Base-by-base conservation (phyloP, 2,888 invertebrate genomes). In the Lepas anatifera region DNA sequence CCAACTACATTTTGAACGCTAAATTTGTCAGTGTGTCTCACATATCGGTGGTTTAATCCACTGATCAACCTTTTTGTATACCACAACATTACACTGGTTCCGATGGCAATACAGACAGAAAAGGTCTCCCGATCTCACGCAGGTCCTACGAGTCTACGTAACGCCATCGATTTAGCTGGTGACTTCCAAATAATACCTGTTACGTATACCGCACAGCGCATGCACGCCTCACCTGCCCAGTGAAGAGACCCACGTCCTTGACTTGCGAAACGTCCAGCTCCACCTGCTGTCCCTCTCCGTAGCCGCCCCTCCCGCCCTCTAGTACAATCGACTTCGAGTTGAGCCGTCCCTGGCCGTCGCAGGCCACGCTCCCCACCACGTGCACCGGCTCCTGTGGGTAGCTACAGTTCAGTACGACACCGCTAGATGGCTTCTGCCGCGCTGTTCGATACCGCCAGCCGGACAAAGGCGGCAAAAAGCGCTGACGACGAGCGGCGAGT, bases 351-450 rank as follows among this genome's bases (percentile, higher is more conserved):
- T 87, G 85, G 1, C 73, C 71, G 75, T 92, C 90, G 75, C 89
- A 89, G 74, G 87, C 85, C 73, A 94, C 84, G 68, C 89, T 85
- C 22, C 95, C 95, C 69, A 86, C 86, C 13, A 84, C 83, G 41
- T 80, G 78, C 32, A 83, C 80, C 18, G 77, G 74, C 71, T 81
- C 81, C 80, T 85, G 78, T 13, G 7, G 13, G 50, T 32, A 52
- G 16, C n/a, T 52, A n/a, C 29, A 32, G 32, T 3, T 52, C 32
- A 3, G 29, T 32, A 16, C 16, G 13, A 18, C 32, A 11, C 29
- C 52, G 18, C 10, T 32, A 52, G 52, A 52, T 52, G 52, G 3
- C 52, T 32, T 32, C 52, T 18, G 52, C 11, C 29, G 29, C 52
- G 27, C 29, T 10, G 11, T 18, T 18, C 52, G 52, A 8, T 27